Percentiles rank a stretch among this genome's conserved stretches.
phyloP scores from a whole-genome alignment of 2,113 vertebrate species.

The Mus spicilegus region DNA sequence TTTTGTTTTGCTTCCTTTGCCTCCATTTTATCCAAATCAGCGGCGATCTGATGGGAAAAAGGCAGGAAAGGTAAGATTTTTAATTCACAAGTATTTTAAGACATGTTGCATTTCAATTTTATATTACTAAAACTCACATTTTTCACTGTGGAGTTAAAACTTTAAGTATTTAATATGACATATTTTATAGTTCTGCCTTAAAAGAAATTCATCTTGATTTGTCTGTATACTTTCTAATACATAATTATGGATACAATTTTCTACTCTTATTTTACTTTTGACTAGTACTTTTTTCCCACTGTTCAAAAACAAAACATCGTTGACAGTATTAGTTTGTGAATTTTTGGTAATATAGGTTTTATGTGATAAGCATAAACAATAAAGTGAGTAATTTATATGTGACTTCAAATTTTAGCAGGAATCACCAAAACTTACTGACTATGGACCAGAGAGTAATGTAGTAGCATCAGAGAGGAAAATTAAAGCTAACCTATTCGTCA shows the following conservation, averaged over 20 bases:
- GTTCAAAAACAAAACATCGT: slow-evolving; percentile 75
- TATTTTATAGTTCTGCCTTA: slow-evolving; percentile 24
- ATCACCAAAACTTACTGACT: slow-evolving; percentile 75
- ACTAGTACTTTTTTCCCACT: slow-evolving; percentile 68
- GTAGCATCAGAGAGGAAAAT: slow-evolving; percentile 10
- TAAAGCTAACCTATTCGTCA: slow-evolving; percentile 24
- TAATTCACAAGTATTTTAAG: slow-evolving; percentile 32
- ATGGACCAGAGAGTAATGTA: slow-evolving; percentile 38
- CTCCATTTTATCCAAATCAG: slow-evolving; percentile 66
- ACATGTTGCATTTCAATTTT: not conserved
- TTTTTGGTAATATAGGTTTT: slow-evolving; percentile 69
- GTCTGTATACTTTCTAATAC: slow-evolving; percentile 21
- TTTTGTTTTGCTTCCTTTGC: slow-evolving; percentile 64
- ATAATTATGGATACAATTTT: slow-evolving; percentile 65
- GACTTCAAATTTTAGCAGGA: slow-evolving; percentile 71
- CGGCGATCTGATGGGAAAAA: slow-evolving; percentile 64
- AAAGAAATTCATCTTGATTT: not conserved
- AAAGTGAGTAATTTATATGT: slow-evolving; percentile 62
- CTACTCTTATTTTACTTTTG: slow-evolving; percentile 74
- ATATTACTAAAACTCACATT: slow-evolving; percentile 18
- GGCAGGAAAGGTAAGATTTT: slow-evolving; percentile 73
- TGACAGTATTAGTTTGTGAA: slow-evolving; percentile 80
- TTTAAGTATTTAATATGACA: slow-evolving; percentile 45
- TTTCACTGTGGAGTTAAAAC: slow-evolving; percentile 22
- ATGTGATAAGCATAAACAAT: slow-evolving; percentile 74